Evolutionary conservation across 2,888 invertebrate species (phyloP).

Genomic region (Apamea anceps): DNA sequence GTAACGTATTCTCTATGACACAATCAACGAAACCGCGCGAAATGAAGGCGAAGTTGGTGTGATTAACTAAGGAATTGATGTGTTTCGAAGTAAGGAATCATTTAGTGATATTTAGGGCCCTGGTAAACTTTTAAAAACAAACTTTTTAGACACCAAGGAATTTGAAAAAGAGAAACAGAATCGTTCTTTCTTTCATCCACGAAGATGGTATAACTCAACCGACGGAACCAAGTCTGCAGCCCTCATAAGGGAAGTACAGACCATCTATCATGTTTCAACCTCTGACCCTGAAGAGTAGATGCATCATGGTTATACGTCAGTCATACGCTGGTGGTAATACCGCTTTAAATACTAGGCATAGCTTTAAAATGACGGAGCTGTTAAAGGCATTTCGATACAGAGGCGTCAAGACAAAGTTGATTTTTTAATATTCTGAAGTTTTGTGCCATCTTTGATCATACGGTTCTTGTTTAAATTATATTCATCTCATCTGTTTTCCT

Average conservation of each 20-base stretch:
- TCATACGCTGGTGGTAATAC: slow-evolving; percentile 23
- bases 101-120: neutral
- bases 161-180: neutral
- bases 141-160: neutral
- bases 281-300: slow-evolving; percentile 35
- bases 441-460: neutral
- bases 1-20: neutral
- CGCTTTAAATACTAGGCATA: slow-evolving; percentile 36
- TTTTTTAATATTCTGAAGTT: neutral
- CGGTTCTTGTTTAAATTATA: neutral
- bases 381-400: neutral
- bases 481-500: neutral
- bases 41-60: too few species aligned
- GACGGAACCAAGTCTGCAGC: slow-evolving; percentile 30
- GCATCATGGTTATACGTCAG: slow-evolving; percentile 45
- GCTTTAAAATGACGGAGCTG: neutral
- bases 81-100: neutral
- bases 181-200: neutral
- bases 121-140: slow-evolving; percentile 20
- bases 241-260: slow-evolving; percentile 48
- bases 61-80: neutral
- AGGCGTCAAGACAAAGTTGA: neutral
- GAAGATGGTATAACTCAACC: neutral
- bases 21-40: too few species aligned
- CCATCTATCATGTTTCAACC: slow-evolving; percentile 46